Conservation (phyloP, 2,113 vertebrate species). For the Entomyzon cyanotis region DNA sequence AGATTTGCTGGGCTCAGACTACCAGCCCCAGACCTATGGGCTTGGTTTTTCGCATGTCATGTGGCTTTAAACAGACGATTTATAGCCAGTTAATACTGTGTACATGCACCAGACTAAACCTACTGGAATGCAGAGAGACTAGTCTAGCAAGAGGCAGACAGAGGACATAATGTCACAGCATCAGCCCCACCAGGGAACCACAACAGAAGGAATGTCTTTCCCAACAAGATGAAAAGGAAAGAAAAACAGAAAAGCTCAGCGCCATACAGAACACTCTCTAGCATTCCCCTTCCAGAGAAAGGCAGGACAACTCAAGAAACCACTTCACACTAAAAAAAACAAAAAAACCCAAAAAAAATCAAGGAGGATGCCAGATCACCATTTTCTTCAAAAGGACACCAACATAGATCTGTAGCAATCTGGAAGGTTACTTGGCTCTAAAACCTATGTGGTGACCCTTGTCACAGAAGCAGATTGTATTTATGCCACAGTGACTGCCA, state of each 20-base stretch:
- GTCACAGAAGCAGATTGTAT: not conserved
- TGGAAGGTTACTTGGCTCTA: not conserved
- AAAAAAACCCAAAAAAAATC: not conserved
- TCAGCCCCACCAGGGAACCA: slow-evolving; percentile 32
- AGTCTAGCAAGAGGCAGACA: slow-evolving; percentile 35
- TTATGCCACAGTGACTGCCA: not conserved
- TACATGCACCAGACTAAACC: slow-evolving; percentile 39
- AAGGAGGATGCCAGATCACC: not conserved
- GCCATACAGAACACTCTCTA: not conserved
- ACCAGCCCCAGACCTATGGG: not conserved
- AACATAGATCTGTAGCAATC: not conserved
- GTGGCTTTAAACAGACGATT: slow-evolving; percentile 23
- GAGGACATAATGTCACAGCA: slow-evolving; percentile 47
- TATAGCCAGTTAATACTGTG: not conserved
- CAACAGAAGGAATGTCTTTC: slow-evolving; percentile 52
- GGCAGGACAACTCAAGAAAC: not conserved
- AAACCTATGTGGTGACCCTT: not conserved
- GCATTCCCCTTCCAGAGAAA: not conserved
- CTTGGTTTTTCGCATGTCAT: not conserved
- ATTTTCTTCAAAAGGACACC: not conserved
- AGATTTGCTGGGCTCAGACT: not conserved
- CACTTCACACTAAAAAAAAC: not conserved
- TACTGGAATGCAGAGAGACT: slow-evolving; percentile 59
- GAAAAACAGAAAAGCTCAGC: slow-evolving; percentile 26
- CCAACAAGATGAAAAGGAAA: slow-evolving; percentile 11